These are phyloP conservation scores for Pseudococcus viburni DNA, from an alignment of 2,888 invertebrate species.

Conservation along the genomic window DNA sequence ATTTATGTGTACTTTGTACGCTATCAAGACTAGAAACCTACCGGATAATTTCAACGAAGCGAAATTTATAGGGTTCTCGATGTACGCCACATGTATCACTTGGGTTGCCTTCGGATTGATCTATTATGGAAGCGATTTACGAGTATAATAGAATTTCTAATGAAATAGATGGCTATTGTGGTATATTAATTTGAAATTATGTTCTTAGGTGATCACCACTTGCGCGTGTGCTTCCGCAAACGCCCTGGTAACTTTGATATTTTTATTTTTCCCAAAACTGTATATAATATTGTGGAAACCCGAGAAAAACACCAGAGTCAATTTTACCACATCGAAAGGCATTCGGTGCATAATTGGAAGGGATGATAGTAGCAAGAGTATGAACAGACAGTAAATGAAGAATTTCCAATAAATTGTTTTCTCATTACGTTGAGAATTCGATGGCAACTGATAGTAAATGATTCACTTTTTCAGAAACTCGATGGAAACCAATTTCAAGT, in stretches of 20 bases:
- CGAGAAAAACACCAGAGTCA: constrained; percentile 82
- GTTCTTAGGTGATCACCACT: constrained; percentile 69
- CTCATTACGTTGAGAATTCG: no score
- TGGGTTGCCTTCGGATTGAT: constrained; percentile 87
- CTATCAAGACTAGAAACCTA: constrained; percentile 82
- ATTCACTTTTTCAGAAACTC: neutral
- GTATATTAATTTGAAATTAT: neutral
- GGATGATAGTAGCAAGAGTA: neutral
- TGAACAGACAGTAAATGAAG: neutral
- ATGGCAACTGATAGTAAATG: neutral
- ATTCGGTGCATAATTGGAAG: constrained; percentile 73
- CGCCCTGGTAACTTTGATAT: constrained; percentile 80
- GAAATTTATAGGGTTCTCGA: constrained; percentile 83
- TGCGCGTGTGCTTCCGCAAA: constrained; percentile 83
- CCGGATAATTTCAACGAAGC: constrained; percentile 88
- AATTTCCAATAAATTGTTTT: neutral
- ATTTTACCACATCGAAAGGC: constrained; percentile 82
- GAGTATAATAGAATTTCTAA: neutral
- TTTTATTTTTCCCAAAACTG: constrained; percentile 83
- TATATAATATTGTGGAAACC: constrained; percentile 83
- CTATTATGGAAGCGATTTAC: constrained; percentile 78
- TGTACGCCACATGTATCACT: constrained; percentile 84
- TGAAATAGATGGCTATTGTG: no score
- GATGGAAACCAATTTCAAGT: constrained; percentile 18
- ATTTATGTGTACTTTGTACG: constrained; percentile 82